Conservation (phyloP, 2,888 invertebrate species). For the Plemyria rubiginata region DNA sequence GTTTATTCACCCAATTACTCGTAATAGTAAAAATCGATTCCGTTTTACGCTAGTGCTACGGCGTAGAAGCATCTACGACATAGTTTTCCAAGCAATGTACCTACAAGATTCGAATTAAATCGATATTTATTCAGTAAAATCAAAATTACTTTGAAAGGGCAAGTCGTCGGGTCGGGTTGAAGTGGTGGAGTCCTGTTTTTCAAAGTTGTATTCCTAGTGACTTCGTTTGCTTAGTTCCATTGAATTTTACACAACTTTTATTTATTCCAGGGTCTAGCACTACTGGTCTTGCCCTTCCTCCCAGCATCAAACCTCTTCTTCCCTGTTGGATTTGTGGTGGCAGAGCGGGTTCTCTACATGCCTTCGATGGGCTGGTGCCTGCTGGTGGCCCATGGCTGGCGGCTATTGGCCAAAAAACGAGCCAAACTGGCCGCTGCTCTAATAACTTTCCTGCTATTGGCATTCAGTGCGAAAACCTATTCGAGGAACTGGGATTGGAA, state of each 20-base stretch:
- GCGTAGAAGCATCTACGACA: neutral
- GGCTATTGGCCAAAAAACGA: constrained; percentile 87
- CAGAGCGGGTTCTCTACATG: constrained; percentile 97
- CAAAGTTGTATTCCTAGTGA: no score
- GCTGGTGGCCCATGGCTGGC: constrained; percentile 94
- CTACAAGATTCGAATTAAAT: neutral
- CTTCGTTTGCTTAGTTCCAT: no score
- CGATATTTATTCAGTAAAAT: neutral
- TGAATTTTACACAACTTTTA: neutral
- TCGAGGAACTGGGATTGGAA: constrained; percentile 96
- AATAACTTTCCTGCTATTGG: constrained; percentile 88
- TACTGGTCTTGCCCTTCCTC: constrained; percentile 95
- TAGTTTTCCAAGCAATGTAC: neutral
- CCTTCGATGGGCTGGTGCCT: constrained; percentile 99
- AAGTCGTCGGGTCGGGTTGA: no score
- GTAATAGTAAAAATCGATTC: no score
- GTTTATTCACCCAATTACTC: no score
- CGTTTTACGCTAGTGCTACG: constrained; percentile 6
- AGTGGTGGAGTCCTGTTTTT: no score
- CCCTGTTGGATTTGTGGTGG: constrained; percentile 98
- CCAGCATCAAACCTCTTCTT: constrained; percentile 99
- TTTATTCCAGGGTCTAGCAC: constrained; percentile 90
- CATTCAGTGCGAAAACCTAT: constrained; percentile 94
- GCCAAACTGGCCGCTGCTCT: constrained; percentile 87
- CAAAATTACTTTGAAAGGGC: no score